phyloP scores from a whole-genome alignment of 2,797 vertebrate species.

The Lophotriccus pileatus region DNA sequence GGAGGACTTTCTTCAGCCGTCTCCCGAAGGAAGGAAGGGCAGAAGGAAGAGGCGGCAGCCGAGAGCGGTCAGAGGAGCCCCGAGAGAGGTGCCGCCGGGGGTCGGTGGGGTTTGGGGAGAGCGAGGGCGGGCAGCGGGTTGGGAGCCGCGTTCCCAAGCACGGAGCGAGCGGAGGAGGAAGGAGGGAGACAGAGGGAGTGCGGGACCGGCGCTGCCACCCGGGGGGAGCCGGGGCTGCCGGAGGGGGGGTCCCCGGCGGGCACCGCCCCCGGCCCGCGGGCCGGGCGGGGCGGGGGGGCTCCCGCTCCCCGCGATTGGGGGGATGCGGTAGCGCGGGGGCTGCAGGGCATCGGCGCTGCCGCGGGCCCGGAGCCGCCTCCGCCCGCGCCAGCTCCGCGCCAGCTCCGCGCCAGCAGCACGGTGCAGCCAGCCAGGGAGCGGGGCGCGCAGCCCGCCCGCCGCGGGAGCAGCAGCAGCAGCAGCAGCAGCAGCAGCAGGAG shows the following conservation, averaged over 20 bases:
- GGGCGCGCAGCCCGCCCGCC: slow-evolving; percentile 19
- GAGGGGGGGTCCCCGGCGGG: neutral
- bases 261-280: neutral
- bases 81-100: neutral
- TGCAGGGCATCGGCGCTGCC: slow-evolving; percentile 67
- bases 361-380: slow-evolving; percentile 63
- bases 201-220: neutral
- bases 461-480: neutral
- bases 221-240: too few species aligned
- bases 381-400: slow-evolving; percentile 40
- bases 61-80: neutral
- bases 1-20: neutral
- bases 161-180: neutral
- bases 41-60: rapidly evolving
- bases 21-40: neutral
- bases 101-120: too few species aligned
- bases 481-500: neutral
- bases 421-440: neutral
- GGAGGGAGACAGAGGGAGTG: neutral
- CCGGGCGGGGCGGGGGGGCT: slow-evolving; percentile 54
- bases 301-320: slow-evolving; percentile 77
- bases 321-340: slow-evolving; percentile 85
- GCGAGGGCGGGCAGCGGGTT: neutral
- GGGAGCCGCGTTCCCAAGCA: neutral
- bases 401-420: neutral